Evolutionary conservation across 1,140 invertebrate genomes (phyloP).

Genomic region (Rhyacophila brunnea): DNA sequence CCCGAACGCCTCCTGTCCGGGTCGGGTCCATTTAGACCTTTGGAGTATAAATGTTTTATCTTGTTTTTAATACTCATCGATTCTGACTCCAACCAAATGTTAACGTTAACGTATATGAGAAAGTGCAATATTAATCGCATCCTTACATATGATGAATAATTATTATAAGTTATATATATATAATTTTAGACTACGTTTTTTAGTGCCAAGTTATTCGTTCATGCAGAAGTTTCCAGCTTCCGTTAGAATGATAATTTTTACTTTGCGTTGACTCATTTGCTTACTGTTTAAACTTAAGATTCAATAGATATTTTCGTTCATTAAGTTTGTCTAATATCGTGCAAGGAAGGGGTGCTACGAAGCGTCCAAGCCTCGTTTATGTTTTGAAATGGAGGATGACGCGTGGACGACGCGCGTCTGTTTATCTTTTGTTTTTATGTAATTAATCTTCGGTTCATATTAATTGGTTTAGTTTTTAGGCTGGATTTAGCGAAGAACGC

Average conservation of each 20-base stretch:
- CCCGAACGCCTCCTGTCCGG: slow-evolving; percentile 5
- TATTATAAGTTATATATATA: slow-evolving; percentile 25
- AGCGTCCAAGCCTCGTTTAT: slow-evolving; percentile 5
- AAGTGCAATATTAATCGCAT: slow-evolving; percentile 36
- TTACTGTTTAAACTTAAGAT: slow-evolving; percentile 34
- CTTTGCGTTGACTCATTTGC: slow-evolving; percentile 33
- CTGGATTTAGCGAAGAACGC: slow-evolving; percentile 32
- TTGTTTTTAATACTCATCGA: slow-evolving; percentile 33
- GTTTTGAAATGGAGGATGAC: not conserved
- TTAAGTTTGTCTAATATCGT: slow-evolving; percentile 9
- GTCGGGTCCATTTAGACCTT: no score
- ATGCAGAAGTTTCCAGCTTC: slow-evolving; percentile 18
- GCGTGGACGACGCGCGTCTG: slow-evolving; percentile 1
- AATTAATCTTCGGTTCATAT: slow-evolving; percentile 33
- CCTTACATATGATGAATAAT: slow-evolving; percentile 25
- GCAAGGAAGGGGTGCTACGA: slow-evolving; percentile 4
- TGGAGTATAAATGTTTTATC: slow-evolving; percentile 2
- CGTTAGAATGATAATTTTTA: slow-evolving; percentile 17
- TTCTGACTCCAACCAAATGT: slow-evolving; percentile 31
- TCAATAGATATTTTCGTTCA: slow-evolving; percentile 23
- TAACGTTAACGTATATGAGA: slow-evolving; percentile 29
- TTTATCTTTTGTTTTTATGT: slow-evolving; percentile 30
- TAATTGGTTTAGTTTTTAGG: slow-evolving; percentile 34
- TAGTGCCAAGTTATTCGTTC: slow-evolving; percentile 24
- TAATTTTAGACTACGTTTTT: slow-evolving; percentile 31